A percentile compares a stretch with the other conserved stretches of the same genome.
These are phyloP conservation scores for Raja brachyura DNA, from an alignment of 2,113 vertebrate species.

Conservation along the genomic window DNA sequence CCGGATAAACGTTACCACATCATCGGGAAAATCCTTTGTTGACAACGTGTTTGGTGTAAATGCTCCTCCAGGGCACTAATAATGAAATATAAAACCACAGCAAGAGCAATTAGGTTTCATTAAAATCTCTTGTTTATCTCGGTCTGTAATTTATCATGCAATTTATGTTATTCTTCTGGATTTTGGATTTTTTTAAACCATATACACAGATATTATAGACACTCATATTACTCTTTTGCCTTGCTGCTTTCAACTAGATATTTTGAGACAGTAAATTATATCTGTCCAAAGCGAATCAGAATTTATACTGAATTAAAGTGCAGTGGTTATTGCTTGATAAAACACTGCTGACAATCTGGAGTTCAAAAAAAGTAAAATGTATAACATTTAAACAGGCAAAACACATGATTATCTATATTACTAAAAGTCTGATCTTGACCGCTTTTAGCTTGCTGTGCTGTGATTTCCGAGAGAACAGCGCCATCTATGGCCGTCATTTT, in stretches of 20 bases:
- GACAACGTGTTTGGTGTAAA: conserved; percentile 86
- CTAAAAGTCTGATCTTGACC: too few species aligned
- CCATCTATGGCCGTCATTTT: too few species aligned
- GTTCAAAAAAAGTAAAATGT: not conserved
- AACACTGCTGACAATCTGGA: not conserved
- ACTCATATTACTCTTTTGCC: not conserved
- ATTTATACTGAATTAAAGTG: not conserved
- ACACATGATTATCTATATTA: too few species aligned
- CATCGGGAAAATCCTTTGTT: conserved; percentile 94
- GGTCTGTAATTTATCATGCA: not conserved
- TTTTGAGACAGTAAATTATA: not conserved
- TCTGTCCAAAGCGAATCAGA: not conserved
- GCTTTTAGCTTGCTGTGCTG: too few species aligned
- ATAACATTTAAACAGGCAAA: not conserved
- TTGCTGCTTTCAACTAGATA: not conserved
- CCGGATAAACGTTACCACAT: conserved; percentile 90
- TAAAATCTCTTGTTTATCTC: not conserved
- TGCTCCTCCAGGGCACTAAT: conserved; percentile 88
- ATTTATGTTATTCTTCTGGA: not conserved
- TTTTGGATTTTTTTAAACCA: not conserved
- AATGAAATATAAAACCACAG: conserved; percentile 38
- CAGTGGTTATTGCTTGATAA: not conserved
- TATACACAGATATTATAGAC: not conserved
- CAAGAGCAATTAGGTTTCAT: not conserved
- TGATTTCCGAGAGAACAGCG: too few species aligned